Evolutionary conservation across 2,113 vertebrate species (phyloP).

Genomic region (Melanerpes aurifrons): DNA sequence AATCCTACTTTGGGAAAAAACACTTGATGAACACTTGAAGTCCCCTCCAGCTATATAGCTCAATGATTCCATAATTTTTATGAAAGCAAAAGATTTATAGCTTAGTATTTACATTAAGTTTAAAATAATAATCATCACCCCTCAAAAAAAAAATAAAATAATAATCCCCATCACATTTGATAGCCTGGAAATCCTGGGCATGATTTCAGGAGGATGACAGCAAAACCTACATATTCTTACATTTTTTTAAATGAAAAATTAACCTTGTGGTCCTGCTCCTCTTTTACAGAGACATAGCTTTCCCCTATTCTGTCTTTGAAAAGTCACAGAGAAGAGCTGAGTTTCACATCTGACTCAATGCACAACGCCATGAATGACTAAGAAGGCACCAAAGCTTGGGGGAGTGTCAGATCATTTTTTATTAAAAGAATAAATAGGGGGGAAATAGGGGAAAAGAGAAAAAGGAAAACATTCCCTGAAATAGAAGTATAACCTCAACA

Average conservation of each 20-base stretch:
- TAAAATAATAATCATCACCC: slow-evolving; percentile 3
- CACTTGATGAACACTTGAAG: slow-evolving; percentile 24
- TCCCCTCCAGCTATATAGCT: slow-evolving; percentile 50
- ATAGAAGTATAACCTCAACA: not conserved
- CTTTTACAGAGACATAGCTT: not conserved
- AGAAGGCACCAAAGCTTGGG: not conserved
- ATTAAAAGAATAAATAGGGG: not conserved
- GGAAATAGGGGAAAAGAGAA: not conserved
- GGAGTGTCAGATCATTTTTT: not conserved
- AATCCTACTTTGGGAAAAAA: slow-evolving; percentile 45
- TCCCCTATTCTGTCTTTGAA: not conserved
- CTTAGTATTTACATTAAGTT: slow-evolving; percentile 43
- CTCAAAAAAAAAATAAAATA: not conserved
- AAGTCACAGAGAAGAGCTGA: not conserved
- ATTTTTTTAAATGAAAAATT: not conserved
- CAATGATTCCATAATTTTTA: slow-evolving; percentile 44
- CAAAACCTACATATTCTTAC: not conserved
- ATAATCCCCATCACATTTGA: not conserved
- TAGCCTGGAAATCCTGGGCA: not conserved
- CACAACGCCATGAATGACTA: accelerated
- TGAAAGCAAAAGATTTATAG: slow-evolving; percentile 45
- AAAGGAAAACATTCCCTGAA: not conserved
- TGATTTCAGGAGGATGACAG: not conserved
- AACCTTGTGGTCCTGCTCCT: not conserved
- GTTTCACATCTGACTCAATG: not conserved